Evolutionary conservation across 2,797 vertebrate species (phyloP).

Genomic region (Anguilla marmorata): DNA sequence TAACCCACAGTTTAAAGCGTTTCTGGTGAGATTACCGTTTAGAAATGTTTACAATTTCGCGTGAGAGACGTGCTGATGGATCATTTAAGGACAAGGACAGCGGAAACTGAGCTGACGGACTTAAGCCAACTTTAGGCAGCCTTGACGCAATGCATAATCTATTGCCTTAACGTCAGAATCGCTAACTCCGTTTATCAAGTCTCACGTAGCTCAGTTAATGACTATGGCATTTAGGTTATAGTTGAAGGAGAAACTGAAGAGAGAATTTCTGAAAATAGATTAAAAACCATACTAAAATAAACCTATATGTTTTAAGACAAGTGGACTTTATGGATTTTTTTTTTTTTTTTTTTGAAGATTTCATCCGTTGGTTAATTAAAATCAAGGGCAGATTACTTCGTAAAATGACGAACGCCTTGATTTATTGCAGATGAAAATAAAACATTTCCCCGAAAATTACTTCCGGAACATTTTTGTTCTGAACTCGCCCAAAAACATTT

Average conservation of each 20-base stretch:
- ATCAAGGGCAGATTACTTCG: too few species aligned
- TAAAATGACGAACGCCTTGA: too few species aligned
- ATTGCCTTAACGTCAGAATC: slow-evolving; percentile 3
- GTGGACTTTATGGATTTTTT: not conserved
- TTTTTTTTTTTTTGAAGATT: too few species aligned
- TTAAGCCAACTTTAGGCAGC: not conserved
- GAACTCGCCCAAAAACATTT: too few species aligned
- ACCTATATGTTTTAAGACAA: not conserved
- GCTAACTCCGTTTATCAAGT: not conserved
- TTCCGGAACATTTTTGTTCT: too few species aligned
- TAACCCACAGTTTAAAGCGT: not conserved
- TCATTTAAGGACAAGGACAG: slow-evolving; percentile 16
- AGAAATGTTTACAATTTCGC: not conserved
- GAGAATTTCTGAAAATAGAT: not conserved
- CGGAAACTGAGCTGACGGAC: not conserved
- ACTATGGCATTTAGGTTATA: not conserved
- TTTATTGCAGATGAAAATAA: too few species aligned
- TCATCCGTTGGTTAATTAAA: too few species aligned
- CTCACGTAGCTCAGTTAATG: not conserved
- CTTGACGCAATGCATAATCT: not conserved
- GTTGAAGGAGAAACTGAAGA: not conserved
- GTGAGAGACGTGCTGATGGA: not conserved
- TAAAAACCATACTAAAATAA: not conserved
- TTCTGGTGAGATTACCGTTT: not conserved
- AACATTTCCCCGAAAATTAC: too few species aligned